Evolutionary conservation across 2,113 vertebrate species (phyloP).

Genomic region (Peucedramus taeniatus): DNA sequence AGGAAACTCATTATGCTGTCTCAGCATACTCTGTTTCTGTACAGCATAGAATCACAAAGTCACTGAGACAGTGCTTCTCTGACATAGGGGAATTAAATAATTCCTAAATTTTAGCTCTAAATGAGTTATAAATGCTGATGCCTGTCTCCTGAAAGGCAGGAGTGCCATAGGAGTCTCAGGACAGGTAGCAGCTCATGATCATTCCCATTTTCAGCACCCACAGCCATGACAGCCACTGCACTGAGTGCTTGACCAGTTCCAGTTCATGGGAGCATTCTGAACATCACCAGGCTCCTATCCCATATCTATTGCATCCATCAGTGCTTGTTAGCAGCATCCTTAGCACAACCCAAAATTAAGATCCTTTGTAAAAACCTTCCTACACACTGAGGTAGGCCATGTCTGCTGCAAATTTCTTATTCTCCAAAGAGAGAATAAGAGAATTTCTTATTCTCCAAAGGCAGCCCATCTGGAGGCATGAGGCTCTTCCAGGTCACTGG

Average conservation of each 20-base stretch:
- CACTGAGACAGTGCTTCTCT: background rate
- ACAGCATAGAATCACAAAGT: background rate
- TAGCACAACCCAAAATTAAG: background rate
- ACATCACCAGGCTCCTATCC: accelerated
- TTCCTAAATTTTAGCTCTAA: background rate
- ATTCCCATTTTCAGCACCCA: accelerated
- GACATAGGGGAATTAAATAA: background rate
- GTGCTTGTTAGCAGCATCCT: background rate
- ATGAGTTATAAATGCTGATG: background rate
- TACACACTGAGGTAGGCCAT: background rate
- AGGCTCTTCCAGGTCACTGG: background rate
- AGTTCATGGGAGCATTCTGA: background rate
- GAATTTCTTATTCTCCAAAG: background rate
- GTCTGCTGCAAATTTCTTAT: background rate
- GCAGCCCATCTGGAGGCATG: background rate
- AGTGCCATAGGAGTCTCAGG: background rate
- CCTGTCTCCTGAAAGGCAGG: background rate
- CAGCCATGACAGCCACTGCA: background rate
- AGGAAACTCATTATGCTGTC: background rate
- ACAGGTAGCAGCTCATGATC: accelerated
- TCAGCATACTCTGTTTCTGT: background rate
- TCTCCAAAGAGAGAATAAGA: background rate
- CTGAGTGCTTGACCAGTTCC: accelerated
- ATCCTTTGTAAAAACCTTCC: background rate
- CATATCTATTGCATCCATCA: accelerated